Evolutionary conservation across 2,888 invertebrate genomes (phyloP).

Genomic region (Tetranychus piercei): DNA sequence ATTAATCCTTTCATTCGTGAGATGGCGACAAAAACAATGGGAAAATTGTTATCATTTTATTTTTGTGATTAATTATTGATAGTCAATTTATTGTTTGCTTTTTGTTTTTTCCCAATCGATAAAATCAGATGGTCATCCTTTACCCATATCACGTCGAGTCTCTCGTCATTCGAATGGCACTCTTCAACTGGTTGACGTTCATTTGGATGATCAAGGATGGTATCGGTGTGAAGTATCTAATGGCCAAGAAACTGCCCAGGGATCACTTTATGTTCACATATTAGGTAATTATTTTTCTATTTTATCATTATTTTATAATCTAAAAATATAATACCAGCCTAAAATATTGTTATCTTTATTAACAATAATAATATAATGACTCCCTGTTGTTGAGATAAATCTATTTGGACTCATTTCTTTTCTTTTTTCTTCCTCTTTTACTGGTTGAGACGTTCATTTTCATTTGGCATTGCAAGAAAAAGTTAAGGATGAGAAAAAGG

Average conservation of each 20-base stretch:
- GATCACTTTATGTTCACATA: slow-evolving; percentile 22
- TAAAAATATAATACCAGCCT: too few relatives aligned
- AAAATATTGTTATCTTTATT: too few relatives aligned
- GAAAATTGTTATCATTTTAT: too few relatives aligned
- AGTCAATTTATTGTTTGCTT: too few relatives aligned
- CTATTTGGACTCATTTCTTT: neutral
- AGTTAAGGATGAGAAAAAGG: too few relatives aligned
- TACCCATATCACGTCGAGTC: neutral
- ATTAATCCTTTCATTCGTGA: neutral
- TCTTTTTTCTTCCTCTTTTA: neutral
- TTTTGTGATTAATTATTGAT: too few relatives aligned
- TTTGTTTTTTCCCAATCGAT: too few relatives aligned
- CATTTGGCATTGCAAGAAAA: too few relatives aligned
- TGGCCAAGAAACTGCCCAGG: slow-evolving; percentile 21
- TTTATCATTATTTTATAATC: neutral
- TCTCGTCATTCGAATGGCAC: slow-evolving; percentile 22
- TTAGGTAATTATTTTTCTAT: slow-evolving; percentile 19
- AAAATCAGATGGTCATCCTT: neutral
- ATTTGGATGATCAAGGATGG: slow-evolving; percentile 24
- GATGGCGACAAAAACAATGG: too few relatives aligned
- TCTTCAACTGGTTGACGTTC: slow-evolving; percentile 21
- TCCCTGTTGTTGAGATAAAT: neutral
- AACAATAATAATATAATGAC: neutral
- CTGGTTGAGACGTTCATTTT: neutral
- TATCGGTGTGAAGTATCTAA: slow-evolving; percentile 24